Percentiles rank a stretch among this genome's conserved stretches.
Evolutionary conservation across 2,797 vertebrate species (phyloP).

Genomic region (Brachyrhaphis roseni): DNA sequence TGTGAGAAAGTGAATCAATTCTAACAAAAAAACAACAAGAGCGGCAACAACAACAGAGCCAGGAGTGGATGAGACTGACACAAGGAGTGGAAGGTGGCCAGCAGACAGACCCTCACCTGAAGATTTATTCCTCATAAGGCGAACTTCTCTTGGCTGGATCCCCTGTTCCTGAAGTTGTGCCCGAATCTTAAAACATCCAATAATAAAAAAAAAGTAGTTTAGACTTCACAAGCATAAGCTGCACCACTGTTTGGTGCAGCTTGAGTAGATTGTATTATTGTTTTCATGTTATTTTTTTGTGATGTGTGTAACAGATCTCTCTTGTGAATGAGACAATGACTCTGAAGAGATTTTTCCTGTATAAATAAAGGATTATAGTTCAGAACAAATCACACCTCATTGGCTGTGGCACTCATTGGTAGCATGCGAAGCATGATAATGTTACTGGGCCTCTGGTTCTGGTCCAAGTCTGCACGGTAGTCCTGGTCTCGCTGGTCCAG

Average conservation of each 20-base stretch:
- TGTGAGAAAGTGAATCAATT: conserved; percentile 14
- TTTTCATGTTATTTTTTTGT: too few species aligned
- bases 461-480: conserved; percentile 87
- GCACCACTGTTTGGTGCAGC: neutral
- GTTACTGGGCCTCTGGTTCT: conserved; percentile 89
- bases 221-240: neutral
- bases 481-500: conserved; percentile 90
- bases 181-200: conserved; percentile 81
- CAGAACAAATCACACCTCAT: conserved; percentile 78
- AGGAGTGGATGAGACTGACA: conserved; percentile 37
- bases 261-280: too few species aligned
- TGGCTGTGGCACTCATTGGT: conserved; percentile 87
- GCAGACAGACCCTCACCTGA: conserved; percentile 86
- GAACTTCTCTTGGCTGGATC: conserved; percentile 89
- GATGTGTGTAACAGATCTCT: too few species aligned
- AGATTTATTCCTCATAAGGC: conserved; percentile 93
- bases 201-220: conserved; percentile 2
- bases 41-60: conserved; percentile 38
- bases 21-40: conserved; percentile 24
- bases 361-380: neutral
- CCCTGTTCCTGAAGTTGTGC: conserved; percentile 88
- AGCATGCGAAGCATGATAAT: conserved; percentile 95
- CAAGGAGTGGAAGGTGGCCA: conserved; percentile 6
- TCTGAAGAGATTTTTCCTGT: too few species aligned
- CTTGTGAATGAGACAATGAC: too few species aligned